Evolutionary conservation across 2,113 vertebrate genomes (phyloP).

Genomic region (Zootoca vivipara): DNA sequence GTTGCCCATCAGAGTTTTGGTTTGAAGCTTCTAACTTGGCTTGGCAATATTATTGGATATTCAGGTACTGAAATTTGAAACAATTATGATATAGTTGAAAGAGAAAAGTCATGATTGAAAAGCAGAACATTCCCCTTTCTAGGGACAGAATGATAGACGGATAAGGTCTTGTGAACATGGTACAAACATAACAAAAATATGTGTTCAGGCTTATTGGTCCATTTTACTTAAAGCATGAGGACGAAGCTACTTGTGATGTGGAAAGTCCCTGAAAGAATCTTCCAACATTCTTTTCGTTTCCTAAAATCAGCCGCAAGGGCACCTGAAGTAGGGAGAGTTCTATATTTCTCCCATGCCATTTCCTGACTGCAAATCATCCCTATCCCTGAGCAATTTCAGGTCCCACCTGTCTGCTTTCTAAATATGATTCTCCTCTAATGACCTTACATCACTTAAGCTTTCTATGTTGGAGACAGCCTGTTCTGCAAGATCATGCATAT

Average conservation of each 20-base stretch:
- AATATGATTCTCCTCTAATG: not conserved
- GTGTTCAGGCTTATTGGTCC: not conserved
- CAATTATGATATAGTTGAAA: not conserved
- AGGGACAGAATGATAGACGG: not conserved
- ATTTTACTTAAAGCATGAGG: not conserved
- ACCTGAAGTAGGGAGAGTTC: not conserved
- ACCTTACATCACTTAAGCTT: not conserved
- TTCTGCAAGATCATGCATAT: not conserved
- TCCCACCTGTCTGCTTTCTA: not conserved
- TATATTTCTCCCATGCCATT: not conserved
- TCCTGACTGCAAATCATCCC: not conserved
- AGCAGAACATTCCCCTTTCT: conserved; percentile 9
- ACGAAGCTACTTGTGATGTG: not conserved
- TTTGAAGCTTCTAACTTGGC: conserved; percentile 91
- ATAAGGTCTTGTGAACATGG: no score
- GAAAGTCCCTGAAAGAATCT: not conserved
- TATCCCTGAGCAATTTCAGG: not conserved
- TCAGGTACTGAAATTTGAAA: conserved; percentile 83
- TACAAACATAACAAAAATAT: not conserved
- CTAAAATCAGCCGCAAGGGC: not conserved
- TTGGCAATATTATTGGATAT: conserved; percentile 91
- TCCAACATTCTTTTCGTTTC: not conserved
- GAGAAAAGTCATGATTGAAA: conserved; percentile 34
- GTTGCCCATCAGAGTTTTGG: conserved; percentile 98
- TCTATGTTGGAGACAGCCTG: not conserved